Base-by-base conservation (phyloP, 2,797 vertebrate genomes). In the Yasuhikotakia modesta region DNA sequence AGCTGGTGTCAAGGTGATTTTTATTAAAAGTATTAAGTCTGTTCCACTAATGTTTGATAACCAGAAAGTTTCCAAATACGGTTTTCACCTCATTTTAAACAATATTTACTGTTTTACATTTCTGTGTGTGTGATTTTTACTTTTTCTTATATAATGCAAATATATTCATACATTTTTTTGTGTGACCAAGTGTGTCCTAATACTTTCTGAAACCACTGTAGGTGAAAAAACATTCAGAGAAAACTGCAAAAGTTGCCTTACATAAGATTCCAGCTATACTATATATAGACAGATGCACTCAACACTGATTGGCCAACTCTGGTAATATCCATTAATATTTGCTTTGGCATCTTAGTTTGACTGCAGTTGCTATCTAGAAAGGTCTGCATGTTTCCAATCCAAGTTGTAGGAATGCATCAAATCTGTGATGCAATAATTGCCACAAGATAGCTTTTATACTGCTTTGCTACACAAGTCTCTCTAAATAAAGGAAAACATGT, bases 381-480 rank as follows among this genome's bases (percentile, higher is more conserved):
- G 39, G 12, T 21, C 14, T 69, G 46, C 53, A 63, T 76, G 55
- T 57, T n/a, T n/a, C 17, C 63, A 76, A 58, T 43, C 46, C 11
- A 13, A 72, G 66, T 10, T 57, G 53, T 63, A 64, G 30, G 24
- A 76, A 68, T 70, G 43, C 50, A 5, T 70, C 3, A 58, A 77
- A 80, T 64, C 71, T 78, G 71, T 78, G 70, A 79, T 50, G 43
- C 21, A 16, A 16, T 16, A 52, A 55, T 5, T 21, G 67, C 55
- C 12, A 39, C 69, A 50, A 45, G 64, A 67, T 67, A 67, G 60
- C 46, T 69, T 67, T 53, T 73, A 53, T 27, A 27, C 27, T 65
- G 35, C 7, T 72, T 76, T 68, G 57, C 52, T 74, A 79, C 58
- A 68, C 50, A 78, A 76, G 68, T 58, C 77, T 53, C 68, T 70